Conservation (phyloP, 2,113 vertebrate species). For the Gasterosteus aculeatus region DNA sequence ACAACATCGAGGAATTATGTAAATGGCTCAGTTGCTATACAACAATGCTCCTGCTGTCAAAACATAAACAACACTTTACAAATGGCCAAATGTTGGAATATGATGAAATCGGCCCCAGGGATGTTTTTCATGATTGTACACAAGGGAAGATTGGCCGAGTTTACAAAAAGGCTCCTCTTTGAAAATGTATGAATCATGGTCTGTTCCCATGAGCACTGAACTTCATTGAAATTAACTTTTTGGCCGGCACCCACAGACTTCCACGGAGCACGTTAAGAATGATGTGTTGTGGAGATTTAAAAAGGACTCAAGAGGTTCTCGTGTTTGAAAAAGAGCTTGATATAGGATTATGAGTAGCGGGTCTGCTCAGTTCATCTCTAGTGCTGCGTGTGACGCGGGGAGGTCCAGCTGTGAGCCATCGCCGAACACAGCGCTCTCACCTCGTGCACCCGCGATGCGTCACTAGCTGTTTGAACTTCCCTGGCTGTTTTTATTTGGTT, state of each 20-base stretch:
- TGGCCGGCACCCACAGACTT: slow-evolving; percentile 30
- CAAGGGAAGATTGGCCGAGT: slow-evolving; percentile 45
- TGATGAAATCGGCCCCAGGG: slow-evolving; percentile 51
- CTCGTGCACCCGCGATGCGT: slow-evolving; percentile 72
- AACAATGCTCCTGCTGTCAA: slow-evolving; percentile 79
- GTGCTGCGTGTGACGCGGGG: slow-evolving; percentile 57
- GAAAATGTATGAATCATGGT: slow-evolving; percentile 48
- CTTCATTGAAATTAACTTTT: slow-evolving; percentile 54
- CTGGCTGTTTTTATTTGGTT: slow-evolving; percentile 78
- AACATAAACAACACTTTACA: slow-evolving; percentile 77
- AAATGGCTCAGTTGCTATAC: slow-evolving; percentile 80
- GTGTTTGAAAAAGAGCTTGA: slow-evolving; percentile 47
- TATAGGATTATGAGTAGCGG: slow-evolving; percentile 47
- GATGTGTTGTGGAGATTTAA: slow-evolving; percentile 41
- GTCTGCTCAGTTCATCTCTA: slow-evolving; percentile 29
- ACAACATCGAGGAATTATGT: slow-evolving; percentile 80
- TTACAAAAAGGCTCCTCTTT: slow-evolving; percentile 49
- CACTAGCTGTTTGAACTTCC: slow-evolving; percentile 76
- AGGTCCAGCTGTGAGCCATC: slow-evolving; percentile 78
- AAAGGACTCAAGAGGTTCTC: slow-evolving; percentile 35
- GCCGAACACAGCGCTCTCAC: slow-evolving; percentile 68
- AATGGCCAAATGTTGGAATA: slow-evolving; percentile 65
- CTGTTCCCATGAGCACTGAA: slow-evolving; percentile 24
- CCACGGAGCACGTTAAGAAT: slow-evolving; percentile 32
- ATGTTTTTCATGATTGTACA: slow-evolving; percentile 61